Percentiles rank a stretch among this genome's conserved stretches.
Evolutionary conservation across 2,888 invertebrate species (phyloP).

Genomic region (Galeopsomyia nigrocyanea): DNA sequence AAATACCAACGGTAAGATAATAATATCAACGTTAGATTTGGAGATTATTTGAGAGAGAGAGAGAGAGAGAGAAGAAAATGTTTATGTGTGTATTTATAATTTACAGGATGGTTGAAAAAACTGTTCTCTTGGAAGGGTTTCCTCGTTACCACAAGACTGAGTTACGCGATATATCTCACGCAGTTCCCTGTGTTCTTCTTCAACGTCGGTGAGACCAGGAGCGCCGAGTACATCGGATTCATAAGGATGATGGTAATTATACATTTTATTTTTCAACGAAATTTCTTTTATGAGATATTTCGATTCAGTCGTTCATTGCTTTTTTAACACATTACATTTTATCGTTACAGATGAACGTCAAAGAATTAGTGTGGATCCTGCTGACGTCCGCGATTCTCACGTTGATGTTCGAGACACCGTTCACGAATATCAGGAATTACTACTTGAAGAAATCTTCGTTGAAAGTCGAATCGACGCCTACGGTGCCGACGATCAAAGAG

Average conservation of each 20-base stretch:
- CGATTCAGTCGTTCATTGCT: background rate
- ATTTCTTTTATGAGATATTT: background rate
- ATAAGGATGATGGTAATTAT: constrained; percentile 71
- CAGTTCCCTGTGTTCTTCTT: constrained; percentile 81
- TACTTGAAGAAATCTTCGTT: constrained; percentile 60
- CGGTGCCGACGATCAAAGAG: constrained; percentile 50
- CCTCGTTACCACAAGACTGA: constrained; percentile 77
- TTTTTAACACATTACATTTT: constrained; percentile 34
- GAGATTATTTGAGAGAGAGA: no score
- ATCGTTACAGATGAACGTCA: constrained; percentile 73
- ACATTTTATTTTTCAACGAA: background rate
- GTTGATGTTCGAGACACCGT: constrained; percentile 77
- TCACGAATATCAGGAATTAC: constrained; percentile 77
- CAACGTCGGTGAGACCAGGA: constrained; percentile 76
- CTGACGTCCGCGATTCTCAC: constrained; percentile 73
- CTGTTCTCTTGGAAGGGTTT: constrained; percentile 75
- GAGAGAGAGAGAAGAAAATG: constrained; percentile 5
- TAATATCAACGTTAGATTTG: background rate
- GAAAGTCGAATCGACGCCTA: background rate
- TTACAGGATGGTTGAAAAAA: constrained; percentile 71
- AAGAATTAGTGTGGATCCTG: constrained; percentile 74
- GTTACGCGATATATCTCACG: constrained; percentile 79
- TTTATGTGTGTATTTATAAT: constrained; percentile 1
- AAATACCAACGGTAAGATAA: constrained; percentile 65
- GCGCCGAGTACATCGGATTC: constrained; percentile 73